A percentile compares a stretch with the other conserved stretches of the same genome.
Conservation (phyloP, 2,113 vertebrate species). For the Oncorhynchus nerka region DNA sequence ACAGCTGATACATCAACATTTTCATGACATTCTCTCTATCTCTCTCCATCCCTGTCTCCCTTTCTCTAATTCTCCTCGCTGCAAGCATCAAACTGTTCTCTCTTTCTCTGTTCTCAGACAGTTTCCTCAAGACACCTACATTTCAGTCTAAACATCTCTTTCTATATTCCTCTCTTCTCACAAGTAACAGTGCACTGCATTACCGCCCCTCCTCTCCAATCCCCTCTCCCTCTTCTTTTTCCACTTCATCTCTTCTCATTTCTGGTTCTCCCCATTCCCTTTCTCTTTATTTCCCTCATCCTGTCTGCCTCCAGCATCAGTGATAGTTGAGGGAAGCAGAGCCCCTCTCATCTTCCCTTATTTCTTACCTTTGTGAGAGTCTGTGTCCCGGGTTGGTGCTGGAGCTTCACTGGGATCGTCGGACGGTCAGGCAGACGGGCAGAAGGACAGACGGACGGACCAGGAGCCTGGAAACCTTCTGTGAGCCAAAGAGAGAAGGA, state of each 20-base stretch:
- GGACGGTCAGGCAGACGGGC: slow-evolving; percentile 1
- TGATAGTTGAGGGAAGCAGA: slow-evolving; percentile 8
- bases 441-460: neutral
- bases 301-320: slow-evolving; percentile 7
- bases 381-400: slow-evolving; percentile 55
- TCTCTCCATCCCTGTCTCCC: neutral
- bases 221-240: neutral
- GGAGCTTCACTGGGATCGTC: slow-evolving; percentile 40
- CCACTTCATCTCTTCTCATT: neutral
- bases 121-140: no score
- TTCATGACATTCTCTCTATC: slow-evolving; percentile 1
- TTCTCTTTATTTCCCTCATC: slow-evolving; percentile 5
- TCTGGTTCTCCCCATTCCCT: neutral
- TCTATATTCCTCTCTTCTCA: no score
- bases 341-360: neutral
- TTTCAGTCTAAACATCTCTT: no score
- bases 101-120: neutral
- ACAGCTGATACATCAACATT: slow-evolving; percentile 24
- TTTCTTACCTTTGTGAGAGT: slow-evolving; percentile 30
- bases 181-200: neutral
- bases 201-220: neutral
- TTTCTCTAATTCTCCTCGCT: neutral
- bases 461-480: slow-evolving; percentile 34
- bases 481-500: slow-evolving; percentile 35
- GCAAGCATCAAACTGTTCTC: neutral